Percentiles rank a stretch among this genome's conserved stretches.
phyloP scores from a whole-genome alignment of 92 coral and sea anemone species.

The Umimayanthus kanabou region DNA sequence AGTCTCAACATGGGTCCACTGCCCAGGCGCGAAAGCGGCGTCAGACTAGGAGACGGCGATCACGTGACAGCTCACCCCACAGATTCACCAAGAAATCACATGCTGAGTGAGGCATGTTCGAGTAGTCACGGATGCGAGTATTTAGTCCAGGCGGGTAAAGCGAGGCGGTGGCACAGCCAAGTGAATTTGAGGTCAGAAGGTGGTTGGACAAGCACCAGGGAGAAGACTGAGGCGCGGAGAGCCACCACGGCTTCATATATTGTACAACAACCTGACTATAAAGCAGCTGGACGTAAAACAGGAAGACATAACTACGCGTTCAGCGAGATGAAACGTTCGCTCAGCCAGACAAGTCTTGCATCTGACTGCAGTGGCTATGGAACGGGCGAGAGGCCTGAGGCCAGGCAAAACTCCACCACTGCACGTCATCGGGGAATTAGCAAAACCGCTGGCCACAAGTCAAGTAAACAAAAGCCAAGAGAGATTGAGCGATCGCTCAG shows the following conservation, averaged over 20 bases:
- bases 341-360: constrained; percentile 24
- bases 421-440: background rate
- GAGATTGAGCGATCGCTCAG: constrained; percentile 34
- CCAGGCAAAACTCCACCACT: background rate
- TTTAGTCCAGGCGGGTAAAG: background rate
- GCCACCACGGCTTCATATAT: background rate
- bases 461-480: background rate
- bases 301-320: background rate
- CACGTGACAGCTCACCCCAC: background rate
- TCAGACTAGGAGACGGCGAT: background rate
- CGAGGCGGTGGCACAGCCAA: constrained; percentile 51
- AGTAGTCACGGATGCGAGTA: background rate
- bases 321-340: background rate
- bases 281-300: background rate
- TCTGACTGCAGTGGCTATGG: constrained; percentile 39
- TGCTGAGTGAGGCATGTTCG: background rate
- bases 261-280: background rate
- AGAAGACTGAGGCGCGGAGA: constrained; percentile 14
- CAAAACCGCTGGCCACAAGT: background rate
- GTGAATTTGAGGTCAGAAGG: constrained; percentile 50
- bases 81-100: background rate
- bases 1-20: background rate
- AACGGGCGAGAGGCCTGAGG: constrained; percentile 20
- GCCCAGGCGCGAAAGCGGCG: background rate
- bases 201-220: background rate